phyloP scores from a whole-genome alignment of 2,797 vertebrate genomes.

The Lagodon rhomboides region DNA sequence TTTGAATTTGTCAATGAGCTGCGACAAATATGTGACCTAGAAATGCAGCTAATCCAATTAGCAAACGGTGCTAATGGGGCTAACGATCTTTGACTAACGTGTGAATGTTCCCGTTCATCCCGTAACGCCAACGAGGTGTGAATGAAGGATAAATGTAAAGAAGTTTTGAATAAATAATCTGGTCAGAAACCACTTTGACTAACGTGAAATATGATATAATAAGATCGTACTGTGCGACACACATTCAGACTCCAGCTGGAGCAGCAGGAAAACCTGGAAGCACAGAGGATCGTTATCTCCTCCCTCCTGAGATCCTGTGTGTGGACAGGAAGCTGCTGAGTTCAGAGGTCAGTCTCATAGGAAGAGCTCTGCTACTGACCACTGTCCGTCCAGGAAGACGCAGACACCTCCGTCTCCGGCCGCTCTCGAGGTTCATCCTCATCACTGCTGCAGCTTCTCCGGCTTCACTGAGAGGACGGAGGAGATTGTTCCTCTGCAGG shows the following conservation, averaged over 20 bases:
- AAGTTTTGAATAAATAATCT: not conserved
- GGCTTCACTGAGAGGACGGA: not conserved
- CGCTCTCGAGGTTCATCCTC: constrained; percentile 32
- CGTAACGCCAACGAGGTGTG: not conserved
- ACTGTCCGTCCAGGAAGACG: constrained; percentile 70
- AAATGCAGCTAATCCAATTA: too few species aligned
- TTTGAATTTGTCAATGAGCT: too few species aligned
- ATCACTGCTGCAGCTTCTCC: not conserved
- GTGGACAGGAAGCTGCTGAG: constrained; percentile 69
- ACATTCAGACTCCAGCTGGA: not conserved
- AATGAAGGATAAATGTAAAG: too few species aligned
- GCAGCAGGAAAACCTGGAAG: not conserved
- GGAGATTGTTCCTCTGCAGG: not conserved
- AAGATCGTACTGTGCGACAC: not conserved
- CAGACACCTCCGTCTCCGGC: constrained; percentile 1
- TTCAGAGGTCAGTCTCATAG: constrained; percentile 82
- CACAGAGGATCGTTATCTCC: constrained; percentile 15
- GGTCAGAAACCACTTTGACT: not conserved
- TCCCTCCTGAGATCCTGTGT: constrained; percentile 31
- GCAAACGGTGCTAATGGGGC: too few species aligned
- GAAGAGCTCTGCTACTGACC: constrained; percentile 66
- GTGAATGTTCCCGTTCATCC: not conserved
- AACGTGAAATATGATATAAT: not conserved
- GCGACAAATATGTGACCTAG: too few species aligned
- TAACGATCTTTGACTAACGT: too few species aligned